A percentile compares a stretch with the other conserved stretches of the same genome.
These are phyloP conservation scores for Lutraria rhynchaena DNA, from an alignment of 1,140 invertebrate genomes.

Conservation along the genomic window DNA sequence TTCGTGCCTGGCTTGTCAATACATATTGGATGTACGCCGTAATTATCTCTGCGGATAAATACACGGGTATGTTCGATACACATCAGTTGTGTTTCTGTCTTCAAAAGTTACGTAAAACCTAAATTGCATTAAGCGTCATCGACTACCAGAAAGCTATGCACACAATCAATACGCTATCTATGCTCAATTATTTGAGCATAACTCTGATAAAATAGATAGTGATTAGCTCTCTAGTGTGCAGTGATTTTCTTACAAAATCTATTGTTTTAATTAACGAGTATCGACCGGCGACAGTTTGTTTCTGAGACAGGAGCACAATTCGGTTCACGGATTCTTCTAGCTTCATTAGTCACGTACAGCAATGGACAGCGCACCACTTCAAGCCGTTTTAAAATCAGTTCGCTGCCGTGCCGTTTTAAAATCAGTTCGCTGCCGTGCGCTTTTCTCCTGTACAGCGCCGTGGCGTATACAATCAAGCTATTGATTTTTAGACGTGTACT, in stretches of 20 bases:
- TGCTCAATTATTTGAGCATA: too few species aligned
- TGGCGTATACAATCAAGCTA: constrained; percentile 8
- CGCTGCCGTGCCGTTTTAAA: constrained; percentile 13
- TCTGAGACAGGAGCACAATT: constrained; percentile 11
- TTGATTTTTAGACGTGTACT: constrained; percentile 42
- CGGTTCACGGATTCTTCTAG: constrained; percentile 14
- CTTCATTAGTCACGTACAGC: constrained; percentile 3
- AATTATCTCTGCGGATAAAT: too few species aligned
- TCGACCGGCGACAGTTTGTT: constrained; percentile 32
- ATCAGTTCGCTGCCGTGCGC: not conserved
- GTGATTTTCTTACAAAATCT: constrained; percentile 37
- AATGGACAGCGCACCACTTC: not conserved
- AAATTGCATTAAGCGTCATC: too few species aligned
- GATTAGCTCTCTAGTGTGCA: too few species aligned
- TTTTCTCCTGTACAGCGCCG: constrained; percentile 13
- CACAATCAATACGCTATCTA: too few species aligned
- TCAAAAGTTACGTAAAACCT: too few species aligned
- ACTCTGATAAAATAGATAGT: too few species aligned
- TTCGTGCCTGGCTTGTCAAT: too few species aligned
- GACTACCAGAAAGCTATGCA: too few species aligned
- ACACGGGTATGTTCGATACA: too few species aligned
- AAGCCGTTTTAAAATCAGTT: constrained; percentile 17
- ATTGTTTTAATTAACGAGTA: constrained; percentile 38
- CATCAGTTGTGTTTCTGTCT: too few species aligned
- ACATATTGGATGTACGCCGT: too few species aligned